Evolutionary conservation across 2,113 vertebrate species (phyloP).

Genomic region (Callopanchax toddi): DNA sequence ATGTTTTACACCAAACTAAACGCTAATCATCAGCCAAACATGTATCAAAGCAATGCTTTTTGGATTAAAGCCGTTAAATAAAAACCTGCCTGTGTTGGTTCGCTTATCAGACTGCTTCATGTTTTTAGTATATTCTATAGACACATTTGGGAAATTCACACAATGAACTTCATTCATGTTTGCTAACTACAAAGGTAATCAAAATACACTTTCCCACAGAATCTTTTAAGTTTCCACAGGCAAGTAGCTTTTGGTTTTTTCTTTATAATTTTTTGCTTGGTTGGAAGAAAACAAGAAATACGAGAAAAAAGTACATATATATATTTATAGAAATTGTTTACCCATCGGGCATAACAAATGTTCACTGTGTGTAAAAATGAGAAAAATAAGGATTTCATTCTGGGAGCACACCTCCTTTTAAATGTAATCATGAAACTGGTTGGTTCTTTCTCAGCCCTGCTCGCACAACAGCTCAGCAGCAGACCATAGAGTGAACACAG

Average conservation of each 20-base stretch:
- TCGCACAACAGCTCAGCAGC: constrained; percentile 15
- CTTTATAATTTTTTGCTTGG: constrained; percentile 3
- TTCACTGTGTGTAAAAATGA: neutral
- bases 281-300: constrained; percentile 4
- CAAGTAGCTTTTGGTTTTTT: constrained; percentile 5
- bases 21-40: constrained; percentile 30
- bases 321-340: neutral
- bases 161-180: constrained; percentile 29
- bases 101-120: constrained; percentile 29
- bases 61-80: constrained; percentile 13
- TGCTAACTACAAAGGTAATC: constrained; percentile 41
- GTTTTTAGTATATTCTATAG: constrained; percentile 14
- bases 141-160: constrained; percentile 13
- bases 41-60: constrained; percentile 31
- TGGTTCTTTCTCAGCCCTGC: constrained; percentile 9
- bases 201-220: constrained; percentile 19
- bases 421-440: constrained; percentile 13
- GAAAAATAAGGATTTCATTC: neutral
- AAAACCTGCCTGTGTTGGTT: constrained; percentile 23
- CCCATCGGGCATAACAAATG: constrained; percentile 3
- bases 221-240: constrained; percentile 27
- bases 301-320: neutral
- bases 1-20: constrained; percentile 18
- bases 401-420: neutral
- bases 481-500: constrained; percentile 10